Base-by-base conservation (phyloP, 2,113 vertebrate species). In the Mesocricetus auratus region DNA sequence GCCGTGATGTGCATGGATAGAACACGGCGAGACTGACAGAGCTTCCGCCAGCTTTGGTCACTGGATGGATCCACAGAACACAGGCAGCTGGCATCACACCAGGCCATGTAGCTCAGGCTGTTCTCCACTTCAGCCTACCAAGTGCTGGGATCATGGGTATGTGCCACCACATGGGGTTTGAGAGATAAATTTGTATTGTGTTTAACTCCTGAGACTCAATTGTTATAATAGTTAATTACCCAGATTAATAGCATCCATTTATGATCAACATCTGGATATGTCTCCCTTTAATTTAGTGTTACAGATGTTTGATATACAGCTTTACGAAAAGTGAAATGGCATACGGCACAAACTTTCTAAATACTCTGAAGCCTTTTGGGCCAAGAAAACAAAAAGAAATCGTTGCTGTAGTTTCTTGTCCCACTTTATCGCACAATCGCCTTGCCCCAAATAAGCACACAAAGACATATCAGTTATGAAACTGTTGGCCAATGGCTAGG, bases 351-450 rank as follows among this genome's bases (percentile, higher is more conserved):
- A 95, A 10, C 26, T 42, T 81, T 42, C 69, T 66, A 39, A 60
- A n/a, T 86, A 56, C 71, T 42, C 78, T 33, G 50, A 92, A 95
- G 33, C 15, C 83, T 79, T 88, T 88, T 93, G 17, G 90, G 89
- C 11, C 93, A 36, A 90, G 26, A 64, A 95, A 90, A 81, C 68
- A 94, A 53, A 79, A 39, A 94, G 66, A 53, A 62, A 95, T 56
- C 15, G 12, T 56, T 53, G 11, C 47, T 47, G 47, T 47, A 47
- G 47, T 47, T 47, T 47, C 47, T 47, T 47, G 8, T 47, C 47
- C 47, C 47, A 47, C 47, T 8, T 5, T 47, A 47, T 47, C 47
- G 5, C 47, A 47, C 47, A 47, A 8, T 8, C 47, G 8, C 47
- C 47, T 47, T 47, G 47, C 47, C 47, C 47, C 47, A 47, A 47